Evolutionary conservation across 1,140 invertebrate species (phyloP), one percentile per base, ranked within the genome.

Genomic region (Manduca sexta): DNA sequence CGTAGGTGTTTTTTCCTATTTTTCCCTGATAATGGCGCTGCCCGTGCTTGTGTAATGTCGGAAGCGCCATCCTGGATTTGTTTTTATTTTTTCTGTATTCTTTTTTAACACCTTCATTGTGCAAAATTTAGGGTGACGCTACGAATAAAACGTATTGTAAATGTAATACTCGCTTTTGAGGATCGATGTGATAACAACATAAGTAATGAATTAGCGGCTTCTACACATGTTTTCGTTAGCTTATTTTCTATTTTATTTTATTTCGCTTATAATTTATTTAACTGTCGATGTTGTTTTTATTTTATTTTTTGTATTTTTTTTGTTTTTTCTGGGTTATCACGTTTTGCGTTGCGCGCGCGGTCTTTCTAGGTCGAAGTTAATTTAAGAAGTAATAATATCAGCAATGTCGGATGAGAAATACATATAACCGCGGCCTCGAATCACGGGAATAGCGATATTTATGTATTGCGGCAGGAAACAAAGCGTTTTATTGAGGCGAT

Each of bases 41-140:
- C 64, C 73, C 61, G 69, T 74, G 57, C 34, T 44, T 45, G 45
- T 37, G 10, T 6, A 43, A 14, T 17, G 7, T 63, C 56, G 60
- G 60, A 53, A 75, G 80, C 77, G 80, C 77, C 74, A 78, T 73
- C 72, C 74, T 81, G 72, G 75, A 79, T 77, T 74, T 66, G 60
- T 52, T 51, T 59, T 52, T 44, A 10, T 29, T 43, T 12, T 37
- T 12, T 33, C 35, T 31, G 45, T 37, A 33, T 41, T 16, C 31
- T 38, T 41, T 49, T 10, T 46, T 41, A 29, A 16, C 38, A 11
- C n/a, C 1, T 14, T 11, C 18, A 40, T 45, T 39, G 11, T 41
- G 26, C 15, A 49, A 59, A 62, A 66, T 78, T 77, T 76, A 74
- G 61, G 73, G 52, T 78, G 74, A 79, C 73, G 75, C 78, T 71